Evolutionary conservation across 2,113 vertebrate species (phyloP), one percentile per base, ranked within the genome.

Genomic region (Alethe diademata): DNA sequence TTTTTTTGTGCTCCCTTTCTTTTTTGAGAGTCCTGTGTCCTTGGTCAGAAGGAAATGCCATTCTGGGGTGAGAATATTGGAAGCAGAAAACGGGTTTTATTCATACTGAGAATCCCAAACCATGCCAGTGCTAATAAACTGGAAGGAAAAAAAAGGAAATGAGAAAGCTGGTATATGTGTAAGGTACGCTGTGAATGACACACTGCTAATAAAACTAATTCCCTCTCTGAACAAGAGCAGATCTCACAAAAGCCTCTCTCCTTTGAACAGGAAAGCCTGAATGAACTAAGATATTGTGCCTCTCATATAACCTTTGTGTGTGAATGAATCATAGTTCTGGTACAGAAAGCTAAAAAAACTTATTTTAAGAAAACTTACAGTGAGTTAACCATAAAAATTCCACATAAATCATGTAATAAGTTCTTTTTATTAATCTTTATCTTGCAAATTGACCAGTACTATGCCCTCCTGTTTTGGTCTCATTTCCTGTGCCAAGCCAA

Each of bases 241-340:
- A 72, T 91, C 81, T 94, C 78, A 92, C 78, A 95, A 94, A 93
- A 90, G 71, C 38, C 6, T 82, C 75, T 67, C 22, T 72, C 51
- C 79, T 93, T 93, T 92, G 66, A 96, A 92, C 83, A 90, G 67
- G 38, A 73, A 58, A 94, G 47, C 45, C 67, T 93, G 85, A 96
- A 97, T 95, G 87, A 95, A 79, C 71, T 83, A 56, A 96, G 74
- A 89, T 80, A 73, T n/a, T 87, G 48, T 78, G 45, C 24, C 26
- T 94, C 74, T 92, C 79, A 36, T 71, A 51, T 71, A 95, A 85
- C 51, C 58, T 94, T 94, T 90, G 36, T 90, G 71, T 80, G 57
- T 88, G 87, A 96, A 96, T 94, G 95, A 96, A 94, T 96, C 94
- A 96, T 66, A 86, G 72, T 29, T 90, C 85, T 90, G 62, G 42